Percentiles rank a stretch among this genome's conserved stretches.
Conservation (phyloP, 2,888 invertebrate species). For the Xylota sylvarum region DNA sequence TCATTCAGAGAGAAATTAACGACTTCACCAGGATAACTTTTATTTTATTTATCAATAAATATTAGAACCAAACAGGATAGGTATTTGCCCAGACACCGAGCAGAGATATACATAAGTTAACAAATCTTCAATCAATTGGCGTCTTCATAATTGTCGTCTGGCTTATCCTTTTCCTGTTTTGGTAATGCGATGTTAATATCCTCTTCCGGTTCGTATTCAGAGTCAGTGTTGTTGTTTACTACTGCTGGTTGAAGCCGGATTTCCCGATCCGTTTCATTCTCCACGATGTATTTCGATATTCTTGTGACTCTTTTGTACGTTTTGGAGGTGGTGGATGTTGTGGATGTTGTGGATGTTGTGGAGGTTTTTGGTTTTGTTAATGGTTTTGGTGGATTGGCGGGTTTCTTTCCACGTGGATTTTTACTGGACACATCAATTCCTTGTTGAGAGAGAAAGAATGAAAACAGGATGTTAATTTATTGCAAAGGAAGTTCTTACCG, state of each 20-base stretch:
- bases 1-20: conserved; percentile 40
- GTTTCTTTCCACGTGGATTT: conserved; percentile 71
- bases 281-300: background rate
- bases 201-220: conserved; percentile 34
- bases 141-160: conserved; percentile 45
- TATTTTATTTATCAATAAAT: conserved; percentile 54
- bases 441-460: background rate
- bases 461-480: conserved; percentile 16
- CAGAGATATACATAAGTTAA: background rate
- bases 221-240: conserved; percentile 2
- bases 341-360: no score
- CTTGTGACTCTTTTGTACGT: no score
- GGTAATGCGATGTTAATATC: conserved; percentile 34
- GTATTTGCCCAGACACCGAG: background rate
- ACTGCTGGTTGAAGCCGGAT: conserved; percentile 7
- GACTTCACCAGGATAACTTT: conserved; percentile 26
- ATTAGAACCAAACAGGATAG: background rate
- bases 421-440: conserved; percentile 60
- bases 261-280: background rate
- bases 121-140: conserved; percentile 42
- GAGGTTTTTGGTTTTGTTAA: background rate
- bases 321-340: no score
- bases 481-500: conserved; percentile 82
- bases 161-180: conserved; percentile 37
- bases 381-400: conserved; percentile 16